These are phyloP conservation scores for Ecliptopera silaceata DNA, from an alignment of 2,888 invertebrate genomes.

Conservation along the genomic window DNA sequence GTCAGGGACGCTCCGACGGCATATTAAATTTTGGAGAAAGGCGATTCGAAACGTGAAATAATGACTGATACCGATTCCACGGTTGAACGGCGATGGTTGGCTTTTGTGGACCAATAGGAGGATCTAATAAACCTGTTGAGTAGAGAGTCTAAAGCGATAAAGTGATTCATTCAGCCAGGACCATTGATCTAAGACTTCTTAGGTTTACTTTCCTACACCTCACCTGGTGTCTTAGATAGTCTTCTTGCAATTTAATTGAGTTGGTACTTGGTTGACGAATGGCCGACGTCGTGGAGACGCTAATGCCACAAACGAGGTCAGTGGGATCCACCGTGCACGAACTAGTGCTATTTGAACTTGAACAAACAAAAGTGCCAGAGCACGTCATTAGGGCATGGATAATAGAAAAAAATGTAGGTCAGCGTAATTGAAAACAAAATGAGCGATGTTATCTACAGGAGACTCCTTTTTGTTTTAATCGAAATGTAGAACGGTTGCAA, in stretches of 20 bases:
- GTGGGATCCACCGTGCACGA: slow-evolving; percentile 53
- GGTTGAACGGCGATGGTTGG: slow-evolving; percentile 30
- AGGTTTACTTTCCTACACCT: slow-evolving; percentile 13
- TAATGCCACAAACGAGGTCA: slow-evolving; percentile 68
- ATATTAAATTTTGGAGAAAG: slow-evolving; percentile 41
- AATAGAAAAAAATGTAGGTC: slow-evolving; percentile 38
- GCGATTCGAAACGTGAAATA: slow-evolving; percentile 33
- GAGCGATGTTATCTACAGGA: slow-evolving; percentile 28
- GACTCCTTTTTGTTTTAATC: slow-evolving; percentile 41
- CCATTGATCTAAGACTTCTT: too few species aligned
- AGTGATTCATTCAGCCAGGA: too few species aligned
- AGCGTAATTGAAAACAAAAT: slow-evolving; percentile 40
- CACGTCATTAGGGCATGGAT: slow-evolving; percentile 46
- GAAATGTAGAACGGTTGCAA: slow-evolving; percentile 38
- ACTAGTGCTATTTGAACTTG: slow-evolving; percentile 51
- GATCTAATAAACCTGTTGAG: neutral
- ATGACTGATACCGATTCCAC: slow-evolving; percentile 29
- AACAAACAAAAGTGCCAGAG: slow-evolving; percentile 52
- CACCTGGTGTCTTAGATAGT: too few species aligned
- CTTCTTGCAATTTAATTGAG: slow-evolving; percentile 46
- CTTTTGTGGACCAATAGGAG: slow-evolving; percentile 21
- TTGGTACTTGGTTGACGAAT: slow-evolving; percentile 47
- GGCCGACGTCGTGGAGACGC: slow-evolving; percentile 53
- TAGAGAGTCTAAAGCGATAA: neutral
- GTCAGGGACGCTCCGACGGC: slow-evolving; percentile 27